A percentile compares a stretch with the other conserved stretches of the same genome.
Evolutionary conservation across 2,888 invertebrate genomes (phyloP).

Genomic region (Amphiduros pacificus): DNA sequence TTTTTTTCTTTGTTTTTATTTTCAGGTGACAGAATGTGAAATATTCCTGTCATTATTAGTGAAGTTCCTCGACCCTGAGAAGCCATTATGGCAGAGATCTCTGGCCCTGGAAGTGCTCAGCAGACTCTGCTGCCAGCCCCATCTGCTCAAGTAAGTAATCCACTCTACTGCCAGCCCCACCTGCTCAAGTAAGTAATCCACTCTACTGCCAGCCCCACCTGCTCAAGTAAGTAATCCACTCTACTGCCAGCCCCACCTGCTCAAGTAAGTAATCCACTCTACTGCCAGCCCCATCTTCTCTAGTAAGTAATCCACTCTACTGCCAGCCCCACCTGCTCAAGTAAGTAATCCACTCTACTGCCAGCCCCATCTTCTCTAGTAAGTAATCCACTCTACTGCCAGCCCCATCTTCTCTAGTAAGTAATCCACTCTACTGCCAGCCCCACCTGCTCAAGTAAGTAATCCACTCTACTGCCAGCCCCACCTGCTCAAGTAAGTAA

Average conservation of each 20-base stretch:
- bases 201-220: conserved; percentile 87
- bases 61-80: conserved; percentile 95
- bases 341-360: conserved; percentile 31
- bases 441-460: not conserved
- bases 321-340: not conserved
- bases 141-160: conserved; percentile 81
- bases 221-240: conserved; percentile 69
- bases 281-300: not conserved
- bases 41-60: conserved; percentile 95
- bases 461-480: not conserved
- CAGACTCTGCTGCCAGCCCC: conserved; percentile 87
- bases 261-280: conserved; percentile 64
- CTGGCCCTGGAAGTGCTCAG: conserved; percentile 93
- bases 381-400: not conserved
- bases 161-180: conserved; percentile 85
- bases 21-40: conserved; percentile 90
- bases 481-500: not conserved
- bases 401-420: not conserved
- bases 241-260: conserved; percentile 82
- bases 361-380: not conserved
- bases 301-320: conserved; percentile 31
- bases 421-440: not conserved
- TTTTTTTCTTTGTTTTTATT: conserved; percentile 19
- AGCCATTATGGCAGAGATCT: conserved; percentile 93
- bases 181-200: too few species aligned